Evolutionary conservation across 2,113 vertebrate species (phyloP).

Genomic region (Eudyptes chrysolophus): DNA sequence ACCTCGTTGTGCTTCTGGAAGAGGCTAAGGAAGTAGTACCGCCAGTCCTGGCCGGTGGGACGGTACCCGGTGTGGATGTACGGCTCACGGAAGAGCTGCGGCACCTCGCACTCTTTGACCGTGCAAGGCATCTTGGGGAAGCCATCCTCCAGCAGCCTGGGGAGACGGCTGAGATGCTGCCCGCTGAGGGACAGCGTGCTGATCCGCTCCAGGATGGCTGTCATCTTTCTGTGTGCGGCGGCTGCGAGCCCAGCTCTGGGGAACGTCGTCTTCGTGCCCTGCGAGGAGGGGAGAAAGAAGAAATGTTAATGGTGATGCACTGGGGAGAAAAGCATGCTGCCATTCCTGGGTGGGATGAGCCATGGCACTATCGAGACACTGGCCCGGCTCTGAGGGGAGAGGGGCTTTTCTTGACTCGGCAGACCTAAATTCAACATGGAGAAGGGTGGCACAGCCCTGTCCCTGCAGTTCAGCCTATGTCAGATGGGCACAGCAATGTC

Average conservation of each 20-base stretch:
- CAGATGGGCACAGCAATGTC: not conserved
- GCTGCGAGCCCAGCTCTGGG: fast-evolving
- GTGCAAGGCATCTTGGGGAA: slow-evolving; percentile 83
- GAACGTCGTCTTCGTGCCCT: not conserved
- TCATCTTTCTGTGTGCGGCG: slow-evolving; percentile 27
- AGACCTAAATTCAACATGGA: not conserved
- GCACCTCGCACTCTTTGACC: slow-evolving; percentile 81
- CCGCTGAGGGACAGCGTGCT: slow-evolving; percentile 80
- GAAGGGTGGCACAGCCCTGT: not conserved
- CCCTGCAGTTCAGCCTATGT: not conserved
- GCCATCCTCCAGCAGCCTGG: slow-evolving; percentile 76
- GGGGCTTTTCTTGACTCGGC: not conserved
- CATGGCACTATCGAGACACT: fast-evolving
- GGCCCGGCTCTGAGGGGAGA: not conserved
- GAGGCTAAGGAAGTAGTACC: slow-evolving; percentile 89
- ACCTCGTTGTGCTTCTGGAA: slow-evolving; percentile 94
- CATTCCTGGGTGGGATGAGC: not conserved
- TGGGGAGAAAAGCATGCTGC: fast-evolving
- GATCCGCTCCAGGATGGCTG: slow-evolving; percentile 80
- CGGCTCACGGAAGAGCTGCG: slow-evolving; percentile 87
- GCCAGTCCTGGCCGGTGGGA: slow-evolving; percentile 84
- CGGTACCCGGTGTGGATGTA: slow-evolving; percentile 89
- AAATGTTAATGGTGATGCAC: not conserved
- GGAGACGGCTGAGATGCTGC: slow-evolving; percentile 81
- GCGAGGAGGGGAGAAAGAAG: not conserved